Percentiles rank a stretch among this genome's conserved stretches.
These are phyloP conservation scores for Scrobipalpa atriplicella DNA, from an alignment of 2,888 invertebrate species.

Conservation along the genomic window DNA sequence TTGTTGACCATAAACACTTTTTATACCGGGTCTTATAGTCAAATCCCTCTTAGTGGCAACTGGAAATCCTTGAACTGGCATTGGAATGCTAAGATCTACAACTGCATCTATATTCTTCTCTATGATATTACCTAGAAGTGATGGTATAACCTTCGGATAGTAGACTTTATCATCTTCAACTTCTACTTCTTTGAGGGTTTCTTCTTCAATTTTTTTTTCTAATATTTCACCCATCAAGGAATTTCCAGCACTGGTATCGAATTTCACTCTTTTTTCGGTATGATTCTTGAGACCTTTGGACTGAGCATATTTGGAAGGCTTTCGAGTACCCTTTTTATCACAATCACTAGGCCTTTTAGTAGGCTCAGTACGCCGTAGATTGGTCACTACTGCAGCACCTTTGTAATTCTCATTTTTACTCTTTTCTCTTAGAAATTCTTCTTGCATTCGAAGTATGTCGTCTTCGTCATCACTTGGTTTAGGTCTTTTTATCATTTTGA, in stretches of 20 bases:
- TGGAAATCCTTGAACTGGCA: conserved; percentile 78
- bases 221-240: conserved; percentile 59
- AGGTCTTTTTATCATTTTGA: conserved; percentile 84
- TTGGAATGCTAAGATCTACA: conserved; percentile 46
- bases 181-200: conserved; percentile 27
- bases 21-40: conserved; percentile 49
- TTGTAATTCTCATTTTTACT: conserved; percentile 77
- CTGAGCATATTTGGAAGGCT: conserved; percentile 72
- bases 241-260: conserved; percentile 41
- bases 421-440: conserved; percentile 85
- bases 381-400: conserved; percentile 85
- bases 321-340: conserved; percentile 44
- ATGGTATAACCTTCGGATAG: conserved; percentile 70
- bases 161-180: conserved; percentile 62
- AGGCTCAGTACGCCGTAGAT: conserved; percentile 60
- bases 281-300: conserved; percentile 62
- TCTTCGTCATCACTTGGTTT: conserved; percentile 88
- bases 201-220: conserved; percentile 57
- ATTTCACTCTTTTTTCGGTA: conserved; percentile 67
- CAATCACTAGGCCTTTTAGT: conserved; percentile 47
- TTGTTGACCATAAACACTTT: conserved; percentile 79
- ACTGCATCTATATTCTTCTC: conserved; percentile 70
- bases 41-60: conserved; percentile 68
- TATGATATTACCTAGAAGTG: conserved; percentile 80
- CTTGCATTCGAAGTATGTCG: conserved; percentile 88